A percentile compares a stretch with the other conserved stretches of the same genome.
phyloP scores from a whole-genome alignment of 2,113 vertebrate species.

The Cygnus atratus region DNA sequence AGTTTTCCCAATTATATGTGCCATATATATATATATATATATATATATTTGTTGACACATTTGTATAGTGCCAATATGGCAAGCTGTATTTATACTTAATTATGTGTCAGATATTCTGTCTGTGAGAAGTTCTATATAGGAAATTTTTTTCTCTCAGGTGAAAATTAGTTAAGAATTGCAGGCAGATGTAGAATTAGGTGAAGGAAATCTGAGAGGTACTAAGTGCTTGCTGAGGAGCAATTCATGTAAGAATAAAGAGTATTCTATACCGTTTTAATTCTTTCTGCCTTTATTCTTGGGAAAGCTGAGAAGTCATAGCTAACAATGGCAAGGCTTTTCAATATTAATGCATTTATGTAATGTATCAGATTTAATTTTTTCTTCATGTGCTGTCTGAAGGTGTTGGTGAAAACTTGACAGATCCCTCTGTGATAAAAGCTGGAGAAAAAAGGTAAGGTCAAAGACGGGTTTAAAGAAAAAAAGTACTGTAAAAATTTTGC shows the following conservation, averaged over 20 bases:
- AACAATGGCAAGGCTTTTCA: not conserved
- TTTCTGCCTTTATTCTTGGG: not conserved
- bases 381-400: conserved; percentile 76
- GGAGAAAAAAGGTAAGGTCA: conserved; percentile 92
- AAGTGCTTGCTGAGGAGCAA: not conserved
- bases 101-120: not conserved
- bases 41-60: not conserved
- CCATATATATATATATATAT: not conserved
- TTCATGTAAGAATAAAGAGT: not conserved
- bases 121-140: not conserved
- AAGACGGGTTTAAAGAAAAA: not conserved
- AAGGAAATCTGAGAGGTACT: not conserved
- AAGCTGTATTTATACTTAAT: not conserved
- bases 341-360: conserved; percentile 1
- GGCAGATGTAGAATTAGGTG: not conserved
- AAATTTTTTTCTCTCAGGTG: not conserved
- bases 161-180: not conserved
- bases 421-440: conserved; percentile 98
- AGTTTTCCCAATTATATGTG: not conserved
- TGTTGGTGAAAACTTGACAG: conserved; percentile 96
- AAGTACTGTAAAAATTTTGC: not conserved
- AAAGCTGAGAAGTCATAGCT: not conserved
- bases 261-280: not conserved
- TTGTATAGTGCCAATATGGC: not conserved
- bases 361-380: conserved; percentile 20